These are phyloP conservation scores for Latrodectus elegans DNA, from an alignment of 2,888 invertebrate genomes.

Conservation along the genomic window DNA sequence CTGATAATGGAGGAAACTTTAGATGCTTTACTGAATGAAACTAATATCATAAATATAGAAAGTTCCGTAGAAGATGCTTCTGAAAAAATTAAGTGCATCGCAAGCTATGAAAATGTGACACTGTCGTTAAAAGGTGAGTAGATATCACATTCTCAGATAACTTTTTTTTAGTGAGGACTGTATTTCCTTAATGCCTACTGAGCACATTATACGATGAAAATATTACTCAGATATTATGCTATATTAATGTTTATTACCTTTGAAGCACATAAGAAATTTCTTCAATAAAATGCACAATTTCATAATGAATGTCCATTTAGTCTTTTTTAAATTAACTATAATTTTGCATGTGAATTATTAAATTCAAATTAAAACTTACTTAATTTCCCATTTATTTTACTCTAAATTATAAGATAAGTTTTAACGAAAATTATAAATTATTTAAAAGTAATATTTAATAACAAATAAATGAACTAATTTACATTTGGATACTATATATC, in stretches of 20 bases:
- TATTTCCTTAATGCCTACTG: not conserved
- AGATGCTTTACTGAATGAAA: conserved; percentile 18
- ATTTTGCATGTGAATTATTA: too few species aligned
- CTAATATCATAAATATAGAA: conserved; percentile 12
- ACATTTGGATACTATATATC: too few species aligned
- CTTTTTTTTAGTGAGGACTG: not conserved
- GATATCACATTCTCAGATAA: not conserved
- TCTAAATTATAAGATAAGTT: too few species aligned
- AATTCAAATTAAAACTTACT: too few species aligned
- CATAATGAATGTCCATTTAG: not conserved
- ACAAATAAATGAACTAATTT: too few species aligned
- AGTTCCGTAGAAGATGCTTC: conserved; percentile 16
- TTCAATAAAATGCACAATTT: not conserved
- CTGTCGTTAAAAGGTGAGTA: conserved; percentile 6
- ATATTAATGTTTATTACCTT: not conserved
- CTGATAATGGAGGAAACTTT: conserved; percentile 1
- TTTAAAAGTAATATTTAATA: too few species aligned
- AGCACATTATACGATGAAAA: not conserved
- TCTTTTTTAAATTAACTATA: not conserved
- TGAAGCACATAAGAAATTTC: not conserved
- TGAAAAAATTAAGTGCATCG: conserved; percentile 27
- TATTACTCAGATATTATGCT: not conserved
- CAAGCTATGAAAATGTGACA: conserved; percentile 29
- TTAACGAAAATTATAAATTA: too few species aligned
- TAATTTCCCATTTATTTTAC: too few species aligned